A percentile compares a stretch with the other conserved stretches of the same genome.
These are phyloP conservation scores for Ctenoplectra terminalis DNA, from an alignment of 1,140 invertebrate genomes.

Conservation along the genomic window DNA sequence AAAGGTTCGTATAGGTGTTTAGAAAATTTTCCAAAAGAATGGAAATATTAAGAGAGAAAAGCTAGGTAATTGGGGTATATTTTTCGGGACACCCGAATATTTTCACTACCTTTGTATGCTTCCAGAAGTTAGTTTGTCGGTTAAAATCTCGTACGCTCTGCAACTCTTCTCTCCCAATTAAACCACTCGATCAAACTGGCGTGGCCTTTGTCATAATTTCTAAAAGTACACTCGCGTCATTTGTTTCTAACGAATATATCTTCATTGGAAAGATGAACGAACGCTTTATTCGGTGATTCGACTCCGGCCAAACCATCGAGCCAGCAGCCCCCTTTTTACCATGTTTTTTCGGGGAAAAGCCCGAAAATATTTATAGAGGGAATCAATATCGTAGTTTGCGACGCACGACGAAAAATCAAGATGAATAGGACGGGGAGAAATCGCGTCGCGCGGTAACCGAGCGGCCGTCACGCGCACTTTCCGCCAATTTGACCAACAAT, in stretches of 20 bases:
- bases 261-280: constrained; percentile 24
- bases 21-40: too few relatives aligned
- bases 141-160: too few relatives aligned
- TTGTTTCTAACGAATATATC: constrained; percentile 13
- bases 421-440: constrained; percentile 56
- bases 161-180: too few relatives aligned
- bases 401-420: constrained; percentile 63
- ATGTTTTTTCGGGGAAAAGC: constrained; percentile 6
- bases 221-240: not conserved
- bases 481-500: constrained; percentile 73
- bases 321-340: not conserved
- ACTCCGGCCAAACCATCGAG: not conserved
- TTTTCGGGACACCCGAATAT: too few relatives aligned
- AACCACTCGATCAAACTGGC: not conserved
- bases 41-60: too few relatives aligned
- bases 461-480: constrained; percentile 62
- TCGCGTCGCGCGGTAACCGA: constrained; percentile 60
- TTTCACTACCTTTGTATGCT: too few relatives aligned
- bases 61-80: too few relatives aligned
- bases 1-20: too few relatives aligned
- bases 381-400: constrained; percentile 62
- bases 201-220: not conserved
- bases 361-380: constrained; percentile 53
- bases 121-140: too few relatives aligned
- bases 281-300: constrained; percentile 5